phyloP scores from a whole-genome alignment of 2,888 invertebrate species.

The Hymenopus coronatus region DNA sequence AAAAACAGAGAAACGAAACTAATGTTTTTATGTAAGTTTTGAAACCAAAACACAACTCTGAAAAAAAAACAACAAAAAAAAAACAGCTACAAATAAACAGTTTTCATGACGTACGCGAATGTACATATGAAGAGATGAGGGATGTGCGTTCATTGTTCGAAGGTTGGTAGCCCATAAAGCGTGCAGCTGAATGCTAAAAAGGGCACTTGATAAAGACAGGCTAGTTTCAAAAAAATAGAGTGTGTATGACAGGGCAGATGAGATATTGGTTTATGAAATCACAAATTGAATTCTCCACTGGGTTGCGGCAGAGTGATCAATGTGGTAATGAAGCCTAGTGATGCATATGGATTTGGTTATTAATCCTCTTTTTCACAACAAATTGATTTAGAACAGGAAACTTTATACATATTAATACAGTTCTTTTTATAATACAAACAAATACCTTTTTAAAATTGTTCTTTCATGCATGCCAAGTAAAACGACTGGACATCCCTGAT shows the following conservation, averaged over 20 bases:
- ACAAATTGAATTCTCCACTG: background rate
- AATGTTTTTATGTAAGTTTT: background rate
- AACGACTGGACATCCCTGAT: too few species aligned
- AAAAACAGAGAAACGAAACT: background rate
- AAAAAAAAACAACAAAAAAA: too few species aligned
- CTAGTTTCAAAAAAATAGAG: background rate
- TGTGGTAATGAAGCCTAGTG: background rate
- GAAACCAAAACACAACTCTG: background rate
- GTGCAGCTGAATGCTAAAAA: background rate
- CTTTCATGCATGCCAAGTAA: background rate
- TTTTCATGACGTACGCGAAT: background rate
- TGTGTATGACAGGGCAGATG: background rate
- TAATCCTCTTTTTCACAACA: background rate
- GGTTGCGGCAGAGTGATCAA: background rate
- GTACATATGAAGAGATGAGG: background rate
- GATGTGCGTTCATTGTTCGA: background rate
- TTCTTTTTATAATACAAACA: background rate
- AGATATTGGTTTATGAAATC: background rate
- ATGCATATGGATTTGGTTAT: background rate
- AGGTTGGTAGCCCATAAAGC: background rate
- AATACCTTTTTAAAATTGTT: background rate
- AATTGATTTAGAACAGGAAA: background rate
- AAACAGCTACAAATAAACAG: background rate
- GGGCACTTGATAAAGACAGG: background rate
- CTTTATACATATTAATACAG: background rate